phyloP scores from a whole-genome alignment of 2,888 invertebrate genomes.

The Trachelus troglodyta region DNA sequence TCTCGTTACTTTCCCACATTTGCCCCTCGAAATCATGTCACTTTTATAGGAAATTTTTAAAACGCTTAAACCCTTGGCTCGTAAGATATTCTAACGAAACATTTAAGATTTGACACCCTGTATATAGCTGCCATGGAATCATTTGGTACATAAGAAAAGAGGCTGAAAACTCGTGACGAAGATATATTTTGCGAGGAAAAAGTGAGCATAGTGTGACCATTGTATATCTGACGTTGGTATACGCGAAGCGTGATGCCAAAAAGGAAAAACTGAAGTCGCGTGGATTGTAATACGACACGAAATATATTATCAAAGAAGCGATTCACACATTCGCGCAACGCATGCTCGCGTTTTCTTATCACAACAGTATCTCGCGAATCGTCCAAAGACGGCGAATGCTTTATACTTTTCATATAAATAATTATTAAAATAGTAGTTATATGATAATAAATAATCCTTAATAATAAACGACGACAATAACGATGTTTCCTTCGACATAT shows the following conservation, averaged over 20 bases:
- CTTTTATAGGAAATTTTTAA: too few relatives aligned
- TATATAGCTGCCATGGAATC: not conserved
- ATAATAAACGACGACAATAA: conserved; percentile 12
- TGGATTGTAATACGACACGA: not conserved
- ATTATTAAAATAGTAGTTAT: conserved; percentile 40
- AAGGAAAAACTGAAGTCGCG: not conserved
- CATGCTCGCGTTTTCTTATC: conserved; percentile 25
- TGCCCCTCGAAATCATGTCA: too few relatives aligned
- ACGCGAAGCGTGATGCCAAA: not conserved
- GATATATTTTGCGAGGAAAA: not conserved
- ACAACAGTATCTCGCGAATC: conserved; percentile 43
- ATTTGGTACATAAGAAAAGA: not conserved
- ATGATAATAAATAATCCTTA: conserved; percentile 42
- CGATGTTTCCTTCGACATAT: not conserved
- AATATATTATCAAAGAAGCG: conserved; percentile 4
- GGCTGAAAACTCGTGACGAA: not conserved
- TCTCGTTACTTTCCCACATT: too few relatives aligned
- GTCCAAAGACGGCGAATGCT: conserved; percentile 19
- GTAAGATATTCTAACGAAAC: too few relatives aligned
- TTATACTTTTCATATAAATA: conserved; percentile 34
- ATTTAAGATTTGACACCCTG: too few relatives aligned
- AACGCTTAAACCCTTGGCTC: too few relatives aligned
- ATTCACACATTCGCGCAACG: conserved; percentile 12
- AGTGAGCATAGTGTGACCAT: not conserved
- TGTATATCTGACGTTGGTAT: not conserved